These are phyloP conservation scores for Metallyticus violacea DNA, from an alignment of 2,888 invertebrate genomes.

Conservation along the genomic window DNA sequence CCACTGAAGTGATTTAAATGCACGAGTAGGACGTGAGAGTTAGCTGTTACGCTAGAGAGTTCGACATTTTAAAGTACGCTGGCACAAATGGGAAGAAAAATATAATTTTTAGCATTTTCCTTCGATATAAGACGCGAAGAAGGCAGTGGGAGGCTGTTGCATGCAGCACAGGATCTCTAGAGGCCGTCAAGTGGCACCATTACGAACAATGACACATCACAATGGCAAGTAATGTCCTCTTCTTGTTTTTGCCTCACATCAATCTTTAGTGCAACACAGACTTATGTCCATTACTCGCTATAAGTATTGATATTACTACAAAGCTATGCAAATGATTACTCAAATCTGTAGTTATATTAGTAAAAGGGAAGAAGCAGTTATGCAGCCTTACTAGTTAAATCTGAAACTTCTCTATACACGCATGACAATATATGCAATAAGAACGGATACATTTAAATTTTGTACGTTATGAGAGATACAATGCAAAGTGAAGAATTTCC, in stretches of 20 bases:
- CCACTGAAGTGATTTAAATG: neutral
- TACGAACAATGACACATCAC: conserved; percentile 19
- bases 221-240: neutral
- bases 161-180: neutral
- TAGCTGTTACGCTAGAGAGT: neutral
- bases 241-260: neutral
- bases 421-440: too few species aligned
- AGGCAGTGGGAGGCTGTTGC: neutral
- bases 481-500: too few species aligned
- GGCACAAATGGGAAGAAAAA: neutral
- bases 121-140: neutral
- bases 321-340: too few species aligned
- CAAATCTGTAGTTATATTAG: too few species aligned
- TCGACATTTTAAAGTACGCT: neutral
- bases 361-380: too few species aligned
- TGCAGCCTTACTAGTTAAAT: too few species aligned
- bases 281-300: too few species aligned
- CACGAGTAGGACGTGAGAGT: neutral
- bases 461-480: too few species aligned
- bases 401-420: too few species aligned
- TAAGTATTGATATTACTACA: too few species aligned
- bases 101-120: neutral
- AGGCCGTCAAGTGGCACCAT: neutral
- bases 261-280: neutral
- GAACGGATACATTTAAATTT: too few species aligned